These are phyloP conservation scores for Ciconia maguari DNA, from an alignment of 2,113 vertebrate species.

Conservation along the genomic window DNA sequence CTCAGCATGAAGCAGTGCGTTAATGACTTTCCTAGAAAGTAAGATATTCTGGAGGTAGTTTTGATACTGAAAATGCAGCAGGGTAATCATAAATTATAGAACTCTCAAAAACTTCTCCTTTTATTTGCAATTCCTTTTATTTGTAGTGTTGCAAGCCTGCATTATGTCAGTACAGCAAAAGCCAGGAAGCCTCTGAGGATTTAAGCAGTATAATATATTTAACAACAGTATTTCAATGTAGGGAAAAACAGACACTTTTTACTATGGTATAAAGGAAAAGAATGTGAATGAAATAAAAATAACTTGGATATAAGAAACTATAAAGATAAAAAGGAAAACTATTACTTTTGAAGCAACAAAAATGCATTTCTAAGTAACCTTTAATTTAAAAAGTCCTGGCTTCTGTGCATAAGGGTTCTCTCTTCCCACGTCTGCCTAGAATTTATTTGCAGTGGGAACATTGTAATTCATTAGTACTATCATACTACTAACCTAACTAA, in stretches of 20 bases:
- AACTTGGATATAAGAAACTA: neutral
- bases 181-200: neutral
- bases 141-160: neutral
- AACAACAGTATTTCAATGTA: neutral
- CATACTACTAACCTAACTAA: neutral
- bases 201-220: neutral
- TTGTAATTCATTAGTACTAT: neutral
- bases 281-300: neutral
- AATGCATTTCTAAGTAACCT: neutral
- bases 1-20: accelerated
- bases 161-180: neutral
- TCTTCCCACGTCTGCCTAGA: neutral
- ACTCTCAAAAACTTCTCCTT: neutral
- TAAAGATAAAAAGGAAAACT: neutral
- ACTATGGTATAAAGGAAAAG: neutral
- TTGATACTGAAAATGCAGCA: neutral
- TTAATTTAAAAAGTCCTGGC: neutral
- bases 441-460: neutral
- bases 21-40: neutral
- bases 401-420: neutral
- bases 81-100: neutral
- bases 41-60: neutral
- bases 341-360: neutral
- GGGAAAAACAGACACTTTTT: neutral
- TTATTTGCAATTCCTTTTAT: neutral